These are phyloP conservation scores for Bombus affinis DNA, from an alignment of 1,140 invertebrate species.

Conservation along the genomic window DNA sequence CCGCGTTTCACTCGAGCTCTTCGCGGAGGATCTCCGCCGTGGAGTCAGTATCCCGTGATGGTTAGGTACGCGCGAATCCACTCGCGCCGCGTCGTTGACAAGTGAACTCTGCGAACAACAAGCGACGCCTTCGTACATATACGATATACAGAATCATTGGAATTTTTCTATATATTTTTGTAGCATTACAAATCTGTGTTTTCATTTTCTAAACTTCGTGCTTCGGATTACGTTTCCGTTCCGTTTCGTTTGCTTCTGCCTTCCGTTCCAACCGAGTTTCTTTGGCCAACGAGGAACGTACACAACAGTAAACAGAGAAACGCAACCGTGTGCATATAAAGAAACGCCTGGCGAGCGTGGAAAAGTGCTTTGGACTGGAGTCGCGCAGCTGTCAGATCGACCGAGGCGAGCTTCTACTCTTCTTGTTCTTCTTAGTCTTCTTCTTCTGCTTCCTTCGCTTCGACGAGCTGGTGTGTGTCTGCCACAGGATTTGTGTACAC, in stretches of 20 bases:
- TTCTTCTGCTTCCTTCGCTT: neutral
- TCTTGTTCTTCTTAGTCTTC: neutral
- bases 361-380: conserved; percentile 49
- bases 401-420: neutral
- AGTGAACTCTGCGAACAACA: conserved; percentile 29
- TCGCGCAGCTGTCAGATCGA: conserved; percentile 62
- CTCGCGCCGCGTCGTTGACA: conserved; percentile 50
- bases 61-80: conserved; percentile 55
- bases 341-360: conserved; percentile 40
- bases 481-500: conserved; percentile 16
- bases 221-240: neutral
- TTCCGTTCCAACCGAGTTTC: neutral
- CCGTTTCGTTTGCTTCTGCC: neutral
- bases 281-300: neutral
- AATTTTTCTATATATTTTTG: neutral
- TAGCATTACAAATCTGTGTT: neutral
- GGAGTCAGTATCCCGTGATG: conserved; percentile 50
- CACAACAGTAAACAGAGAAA: conserved; percentile 1
- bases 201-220: neutral
- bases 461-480: neutral
- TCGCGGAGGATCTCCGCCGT: conserved; percentile 41
- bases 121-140: neutral
- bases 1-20: conserved; percentile 47
- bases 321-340: conserved; percentile 36
- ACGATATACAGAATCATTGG: no score